Evolutionary conservation across 2,113 vertebrate species (phyloP), one percentile per base, ranked within the genome.

Genomic region (Cettia cetti): DNA sequence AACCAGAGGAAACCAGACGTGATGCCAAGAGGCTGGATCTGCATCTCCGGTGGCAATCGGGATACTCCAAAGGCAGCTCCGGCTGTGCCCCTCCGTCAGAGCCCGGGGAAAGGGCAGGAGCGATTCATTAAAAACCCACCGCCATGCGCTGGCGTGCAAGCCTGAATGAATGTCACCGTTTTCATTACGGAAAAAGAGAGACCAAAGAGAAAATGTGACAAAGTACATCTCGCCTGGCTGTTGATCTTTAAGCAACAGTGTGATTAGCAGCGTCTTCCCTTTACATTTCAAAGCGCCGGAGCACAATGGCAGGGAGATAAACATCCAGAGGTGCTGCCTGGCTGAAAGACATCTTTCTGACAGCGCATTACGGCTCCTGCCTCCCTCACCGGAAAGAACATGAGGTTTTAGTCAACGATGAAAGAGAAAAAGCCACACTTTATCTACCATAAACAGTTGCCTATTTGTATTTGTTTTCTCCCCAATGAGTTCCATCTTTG

Each of bases 201-300:
- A 96, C 91, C 96, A 95, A 95, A 96, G 94, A 92, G 82, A 56
- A 77, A 94, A 90, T 27, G 77, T 95, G 94, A 95, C 92, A 92
- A 92, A 94, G 92, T 95, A 94, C 90, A 96, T 94, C 92, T 92
- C 74, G 50, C 71, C 74, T 59, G 86, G 86, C 96, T 95, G 94
- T 89, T 96, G 94, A 94, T 97, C 94, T 95, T 97, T 91, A 94
- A 93, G 95, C 89, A 96, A 90, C 83, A 85, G 93, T 42, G 83
- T 92, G 92, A 96, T 96, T 94, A 96, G 89, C 81, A 65, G 72
- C 65, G 26, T 82, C 64, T 82, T 78, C 50, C 49, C 82, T 92
- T 93, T 96, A 89, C 89, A 94, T 96, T 95, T 96, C 89, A 92
- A 97, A 96, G 92, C 70, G 11, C 52, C 3, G 59, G 75, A 93